A percentile compares a stretch with the other conserved stretches of the same genome.
phyloP scores from a whole-genome alignment of 2,113 vertebrate species.

The Benitochromis conjunctus region DNA sequence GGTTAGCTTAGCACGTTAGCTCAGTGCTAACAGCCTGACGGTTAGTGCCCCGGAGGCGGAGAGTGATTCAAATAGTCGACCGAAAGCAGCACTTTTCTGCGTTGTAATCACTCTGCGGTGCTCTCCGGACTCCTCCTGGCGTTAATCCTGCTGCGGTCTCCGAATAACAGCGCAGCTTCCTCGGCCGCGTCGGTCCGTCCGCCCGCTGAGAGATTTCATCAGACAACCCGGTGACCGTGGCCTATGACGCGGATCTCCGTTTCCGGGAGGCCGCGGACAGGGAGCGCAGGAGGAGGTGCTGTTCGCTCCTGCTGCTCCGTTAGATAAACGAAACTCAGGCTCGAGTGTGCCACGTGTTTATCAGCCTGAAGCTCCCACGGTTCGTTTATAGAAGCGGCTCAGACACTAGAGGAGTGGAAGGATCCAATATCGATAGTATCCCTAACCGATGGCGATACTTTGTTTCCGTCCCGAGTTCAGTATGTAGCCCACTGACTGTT shows the following conservation, averaged over 20 bases:
- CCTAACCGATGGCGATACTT: neutral
- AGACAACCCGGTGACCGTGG: constrained; percentile 62
- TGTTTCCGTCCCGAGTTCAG: neutral
- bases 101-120: fast-evolving
- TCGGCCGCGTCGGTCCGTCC: neutral
- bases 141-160: neutral
- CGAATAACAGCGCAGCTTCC: neutral
- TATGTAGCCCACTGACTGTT: fast-evolving
- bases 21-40: neutral
- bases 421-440: neutral
- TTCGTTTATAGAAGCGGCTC: neutral
- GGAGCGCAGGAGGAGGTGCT: neutral
- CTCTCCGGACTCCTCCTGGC: fast-evolving
- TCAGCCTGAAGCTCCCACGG: neutral
- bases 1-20: constrained; percentile 33
- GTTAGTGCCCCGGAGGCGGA: neutral
- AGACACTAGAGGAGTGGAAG: neutral
- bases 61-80: neutral
- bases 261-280: neutral
- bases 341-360: neutral
- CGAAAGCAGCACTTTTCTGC: fast-evolving
- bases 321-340: neutral
- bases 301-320: neutral
- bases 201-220: constrained; percentile 66
- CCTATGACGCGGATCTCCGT: neutral